Conservation (phyloP, 30 jellyfish, hydroid and myxozoan genomes). For the Sanderia malayensis region DNA sequence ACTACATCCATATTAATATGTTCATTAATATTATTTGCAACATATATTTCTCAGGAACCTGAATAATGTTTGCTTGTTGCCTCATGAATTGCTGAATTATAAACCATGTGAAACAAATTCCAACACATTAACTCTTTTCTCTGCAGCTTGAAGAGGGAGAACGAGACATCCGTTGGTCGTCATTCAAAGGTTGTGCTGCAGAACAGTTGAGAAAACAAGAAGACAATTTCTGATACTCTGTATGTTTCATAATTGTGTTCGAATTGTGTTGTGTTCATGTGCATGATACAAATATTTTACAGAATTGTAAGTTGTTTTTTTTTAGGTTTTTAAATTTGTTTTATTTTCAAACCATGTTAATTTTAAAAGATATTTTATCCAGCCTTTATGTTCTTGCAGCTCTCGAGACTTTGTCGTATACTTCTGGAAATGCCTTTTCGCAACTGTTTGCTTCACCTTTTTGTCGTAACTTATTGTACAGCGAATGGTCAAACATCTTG, state of each 20-base stretch:
- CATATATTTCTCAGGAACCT: too few relatives aligned
- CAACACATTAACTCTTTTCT: conserved; percentile 1
- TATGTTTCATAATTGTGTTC: too few relatives aligned
- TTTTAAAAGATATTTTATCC: not conserved
- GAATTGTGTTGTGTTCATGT: too few relatives aligned
- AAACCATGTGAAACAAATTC: too few relatives aligned
- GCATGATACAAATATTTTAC: too few relatives aligned
- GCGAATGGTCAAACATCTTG: conserved; percentile 58
- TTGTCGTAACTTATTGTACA: conserved; percentile 27
- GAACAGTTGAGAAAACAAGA: conserved; percentile 4
- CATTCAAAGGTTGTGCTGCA: conserved; percentile 92
- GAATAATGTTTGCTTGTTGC: too few relatives aligned
- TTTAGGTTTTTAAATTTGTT: too few relatives aligned
- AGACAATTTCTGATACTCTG: too few relatives aligned
- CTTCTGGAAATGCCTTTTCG: conserved; percentile 52
- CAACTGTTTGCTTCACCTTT: conserved; percentile 28
- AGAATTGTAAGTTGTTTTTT: not conserved
- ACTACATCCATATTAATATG: too few relatives aligned
- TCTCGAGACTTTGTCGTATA: conserved; percentile 63
- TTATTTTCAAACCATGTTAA: not conserved
- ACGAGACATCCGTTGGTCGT: conserved; percentile 79
- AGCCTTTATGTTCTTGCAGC: conserved; percentile 45
- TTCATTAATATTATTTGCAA: too few relatives aligned
- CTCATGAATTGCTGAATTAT: too few relatives aligned
- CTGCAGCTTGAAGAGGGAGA: conserved; percentile 97